Percentiles rank a stretch among this genome's conserved stretches.
phyloP scores from a whole-genome alignment of 2,797 vertebrate species.

The Aldrovandia affinis region DNA sequence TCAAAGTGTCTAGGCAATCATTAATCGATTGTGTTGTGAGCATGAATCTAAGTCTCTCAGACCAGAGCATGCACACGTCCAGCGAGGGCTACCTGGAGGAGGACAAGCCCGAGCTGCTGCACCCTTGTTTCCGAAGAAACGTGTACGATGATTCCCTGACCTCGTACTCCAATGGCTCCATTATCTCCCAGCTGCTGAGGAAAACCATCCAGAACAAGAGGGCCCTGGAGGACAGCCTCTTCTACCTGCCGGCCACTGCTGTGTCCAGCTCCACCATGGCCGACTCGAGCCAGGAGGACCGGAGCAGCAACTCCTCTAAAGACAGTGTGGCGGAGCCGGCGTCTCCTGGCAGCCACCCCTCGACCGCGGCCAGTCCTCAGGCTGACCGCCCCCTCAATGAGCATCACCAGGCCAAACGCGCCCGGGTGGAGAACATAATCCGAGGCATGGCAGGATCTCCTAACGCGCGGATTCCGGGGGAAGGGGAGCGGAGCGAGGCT shows the following conservation, averaged over 20 bases:
- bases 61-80: slow-evolving; percentile 67
- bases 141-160: slow-evolving; percentile 70
- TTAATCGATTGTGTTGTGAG: slow-evolving; percentile 37
- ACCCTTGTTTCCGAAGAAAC: slow-evolving; percentile 73
- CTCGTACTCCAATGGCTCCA: slow-evolving; percentile 65
- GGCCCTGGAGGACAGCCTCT: slow-evolving; percentile 65
- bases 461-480: slow-evolving; percentile 49
- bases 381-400: slow-evolving; percentile 71
- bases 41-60: slow-evolving; percentile 76
- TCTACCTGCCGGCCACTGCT: slow-evolving; percentile 64
- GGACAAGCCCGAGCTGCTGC: slow-evolving; percentile 68
- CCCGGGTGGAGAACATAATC: slow-evolving; percentile 92
- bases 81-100: slow-evolving; percentile 66
- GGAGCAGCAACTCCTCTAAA: slow-evolving; percentile 63
- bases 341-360: slow-evolving; percentile 58
- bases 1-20: background rate
- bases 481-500: slow-evolving; percentile 34
- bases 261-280: slow-evolving; percentile 56
- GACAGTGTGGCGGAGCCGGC: slow-evolving; percentile 63
- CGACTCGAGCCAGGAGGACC: slow-evolving; percentile 69
- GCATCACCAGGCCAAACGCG: slow-evolving; percentile 85
- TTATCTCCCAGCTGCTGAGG: slow-evolving; percentile 79
- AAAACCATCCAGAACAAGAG: slow-evolving; percentile 73
- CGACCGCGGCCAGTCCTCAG: slow-evolving; percentile 58
- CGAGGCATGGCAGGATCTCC: slow-evolving; percentile 84